These are phyloP conservation scores for Pteruthius melanotis DNA, from an alignment of 2,113 vertebrate species.

Conservation along the genomic window DNA sequence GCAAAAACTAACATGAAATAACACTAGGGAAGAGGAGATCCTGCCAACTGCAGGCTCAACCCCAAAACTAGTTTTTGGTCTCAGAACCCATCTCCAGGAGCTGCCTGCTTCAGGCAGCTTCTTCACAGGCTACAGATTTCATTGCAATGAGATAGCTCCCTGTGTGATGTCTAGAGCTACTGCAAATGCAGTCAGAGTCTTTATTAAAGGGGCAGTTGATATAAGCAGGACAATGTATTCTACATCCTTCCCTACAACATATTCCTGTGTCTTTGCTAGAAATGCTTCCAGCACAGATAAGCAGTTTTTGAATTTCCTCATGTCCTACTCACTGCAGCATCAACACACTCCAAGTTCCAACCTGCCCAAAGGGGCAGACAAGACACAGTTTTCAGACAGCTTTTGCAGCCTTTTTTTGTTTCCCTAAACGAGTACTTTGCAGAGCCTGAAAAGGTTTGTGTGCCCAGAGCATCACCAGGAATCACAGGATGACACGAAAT, in stretches of 20 bases:
- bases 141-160: neutral
- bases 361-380: neutral
- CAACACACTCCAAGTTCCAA: neutral
- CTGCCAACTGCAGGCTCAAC: neutral
- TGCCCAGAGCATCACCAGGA: neutral
- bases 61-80: neutral
- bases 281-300: neutral
- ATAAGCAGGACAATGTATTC: neutral
- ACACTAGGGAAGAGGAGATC: neutral
- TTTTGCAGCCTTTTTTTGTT: neutral
- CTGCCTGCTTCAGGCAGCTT: neutral
- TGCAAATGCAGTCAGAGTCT: neutral
- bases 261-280: neutral
- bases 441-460: neutral
- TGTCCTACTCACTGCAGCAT: neutral
- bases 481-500: rapidly evolving
- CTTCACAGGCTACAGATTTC: neutral
- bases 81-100: neutral
- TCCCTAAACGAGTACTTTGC: neutral
- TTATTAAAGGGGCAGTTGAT: neutral
- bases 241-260: neutral
- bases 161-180: neutral
- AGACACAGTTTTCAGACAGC: neutral
- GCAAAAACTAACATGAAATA: neutral
- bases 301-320: neutral